phyloP scores from a whole-genome alignment of 53 echinoderm and acorn worm species.

The Crossaster papposus region DNA sequence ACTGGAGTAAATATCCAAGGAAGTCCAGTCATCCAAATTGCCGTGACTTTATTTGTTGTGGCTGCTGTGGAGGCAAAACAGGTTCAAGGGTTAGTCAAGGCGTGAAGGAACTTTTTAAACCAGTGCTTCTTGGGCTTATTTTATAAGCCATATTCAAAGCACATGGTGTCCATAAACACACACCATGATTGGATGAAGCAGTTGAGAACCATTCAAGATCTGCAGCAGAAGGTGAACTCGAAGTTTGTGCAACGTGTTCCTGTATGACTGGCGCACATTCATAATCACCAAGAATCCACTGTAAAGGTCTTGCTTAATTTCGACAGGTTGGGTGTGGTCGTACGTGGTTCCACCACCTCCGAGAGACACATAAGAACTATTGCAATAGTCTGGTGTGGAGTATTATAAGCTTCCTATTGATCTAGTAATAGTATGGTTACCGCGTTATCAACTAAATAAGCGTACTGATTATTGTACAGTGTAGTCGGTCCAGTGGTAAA shows the following conservation, averaged over 20 bases:
- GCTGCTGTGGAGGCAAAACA: neutral
- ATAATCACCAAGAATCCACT: no score
- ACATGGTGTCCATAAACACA: neutral
- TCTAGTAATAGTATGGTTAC: neutral
- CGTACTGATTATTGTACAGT: neutral
- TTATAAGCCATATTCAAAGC: neutral
- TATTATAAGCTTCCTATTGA: neutral
- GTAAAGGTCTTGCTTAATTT: no score
- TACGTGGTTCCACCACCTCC: neutral
- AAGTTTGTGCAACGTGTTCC: no score
- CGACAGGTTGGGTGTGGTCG: no score
- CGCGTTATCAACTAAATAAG: neutral
- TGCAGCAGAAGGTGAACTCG: no score
- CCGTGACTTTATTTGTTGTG: neutral
- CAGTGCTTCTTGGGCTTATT: neutral
- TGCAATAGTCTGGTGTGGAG: neutral
- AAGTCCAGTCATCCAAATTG: neutral
- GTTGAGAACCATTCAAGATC: no score
- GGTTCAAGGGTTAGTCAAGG: neutral
- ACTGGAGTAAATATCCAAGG: slow-evolving; percentile 1
- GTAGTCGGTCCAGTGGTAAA: neutral
- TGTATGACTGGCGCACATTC: no score
- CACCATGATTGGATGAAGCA: neutral
- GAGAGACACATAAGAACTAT: neutral
- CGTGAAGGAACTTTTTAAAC: neutral